Base-by-base conservation (phyloP, 2,888 invertebrate genomes). In the Epistrophella euchroma region DNA sequence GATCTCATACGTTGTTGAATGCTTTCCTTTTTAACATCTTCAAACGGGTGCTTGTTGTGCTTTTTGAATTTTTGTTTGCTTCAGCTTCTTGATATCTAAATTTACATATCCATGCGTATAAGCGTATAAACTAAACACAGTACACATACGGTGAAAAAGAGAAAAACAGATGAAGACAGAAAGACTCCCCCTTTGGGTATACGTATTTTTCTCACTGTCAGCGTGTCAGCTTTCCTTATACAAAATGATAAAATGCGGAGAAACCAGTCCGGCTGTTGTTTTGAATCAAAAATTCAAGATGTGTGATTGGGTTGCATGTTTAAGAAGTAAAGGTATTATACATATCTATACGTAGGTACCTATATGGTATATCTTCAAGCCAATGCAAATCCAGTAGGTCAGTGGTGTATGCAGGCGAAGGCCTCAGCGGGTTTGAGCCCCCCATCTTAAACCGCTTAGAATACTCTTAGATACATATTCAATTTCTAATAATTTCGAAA, bases 161-260 rank as follows among this genome's bases (percentile, higher is more conserved):
- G 56, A 28, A 25, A 62, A 76, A 50, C 72, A 72, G 86, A 77
- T 76, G 73, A 77, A 76, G 72, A 73, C 72, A 64, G 77, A 77
- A 15, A 74, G 76, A 77, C 82, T 86, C 81, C 86, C 85, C 82
- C 76, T 86, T 86, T 81, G 68, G 77, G 76, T 81, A 80, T 45
- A 81, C 64, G 81, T 62, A 81, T 86, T 86, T 78, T 81, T 78
- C 77, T 78, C 70, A 74, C 47, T 82, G 86, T 86, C 86, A 86
- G 86, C 82, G 47, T 77, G 82, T 86, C 86, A 82, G 86, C 77
- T 86, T 77, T 76, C 56, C 55, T 50, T 58, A 0, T 45, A 56
- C 73, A 71, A 79, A 25, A 70, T 40, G 50, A 52, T 78, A 55
- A 35, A 64, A 52, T 56, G 43, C n/a, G 43, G 66, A 75, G 55